Evolutionary conservation across 2,888 invertebrate genomes (phyloP).

Genomic region (Schizotus pectinicornis): DNA sequence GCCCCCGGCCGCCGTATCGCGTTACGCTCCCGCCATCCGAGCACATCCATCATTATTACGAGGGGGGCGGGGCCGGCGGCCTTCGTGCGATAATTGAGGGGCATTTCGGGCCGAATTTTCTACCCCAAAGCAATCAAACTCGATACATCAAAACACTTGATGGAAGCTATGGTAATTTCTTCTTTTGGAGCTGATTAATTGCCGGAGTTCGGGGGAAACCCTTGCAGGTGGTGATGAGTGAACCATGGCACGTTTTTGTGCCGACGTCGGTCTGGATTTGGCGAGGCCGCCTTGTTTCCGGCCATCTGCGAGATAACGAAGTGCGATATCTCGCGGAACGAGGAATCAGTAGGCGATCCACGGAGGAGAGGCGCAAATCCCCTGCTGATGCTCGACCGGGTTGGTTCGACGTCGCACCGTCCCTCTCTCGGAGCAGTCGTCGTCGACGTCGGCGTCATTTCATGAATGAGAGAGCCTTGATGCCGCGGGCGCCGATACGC

Average conservation of each 20-base stretch:
- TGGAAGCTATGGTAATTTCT: too few relatives aligned
- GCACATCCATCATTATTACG: constrained; percentile 30
- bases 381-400: constrained; percentile 6
- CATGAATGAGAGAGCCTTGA: constrained; percentile 35
- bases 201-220: too few relatives aligned
- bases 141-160: too few relatives aligned
- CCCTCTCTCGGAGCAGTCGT: constrained; percentile 12
- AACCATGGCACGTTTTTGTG: too few relatives aligned
- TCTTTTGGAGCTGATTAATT: too few relatives aligned
- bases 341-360: constrained; percentile 23
- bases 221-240: too few relatives aligned
- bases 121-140: too few relatives aligned
- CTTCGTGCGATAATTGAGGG: constrained; percentile 24
- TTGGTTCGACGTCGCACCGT: constrained; percentile 10
- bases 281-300: too few relatives aligned
- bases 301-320: constrained; percentile 8
- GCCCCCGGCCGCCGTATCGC: constrained; percentile 30
- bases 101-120: constrained; percentile 14
- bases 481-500: constrained; percentile 37
- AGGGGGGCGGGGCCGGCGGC: constrained; percentile 21
- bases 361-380: constrained; percentile 25
- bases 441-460: constrained; percentile 30
- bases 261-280: too few relatives aligned
- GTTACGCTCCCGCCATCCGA: constrained; percentile 14
- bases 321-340: constrained; percentile 2